Evolutionary conservation across 2,888 invertebrate species (phyloP).

Genomic region (Julus scanicus): DNA sequence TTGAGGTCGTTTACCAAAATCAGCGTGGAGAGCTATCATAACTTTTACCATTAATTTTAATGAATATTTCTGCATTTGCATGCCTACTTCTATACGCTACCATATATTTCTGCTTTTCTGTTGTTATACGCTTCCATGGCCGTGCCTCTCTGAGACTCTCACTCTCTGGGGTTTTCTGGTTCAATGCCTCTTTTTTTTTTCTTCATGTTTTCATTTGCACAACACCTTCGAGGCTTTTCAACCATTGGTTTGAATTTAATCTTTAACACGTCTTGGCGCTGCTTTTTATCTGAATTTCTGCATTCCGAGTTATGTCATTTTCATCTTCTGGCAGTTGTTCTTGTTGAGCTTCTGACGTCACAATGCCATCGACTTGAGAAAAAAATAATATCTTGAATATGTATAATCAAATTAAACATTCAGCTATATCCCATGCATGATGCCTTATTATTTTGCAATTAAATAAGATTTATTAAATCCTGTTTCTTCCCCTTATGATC

Average conservation of each 20-base stretch:
- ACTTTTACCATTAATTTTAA: conserved; percentile 40
- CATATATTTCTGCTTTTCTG: background rate
- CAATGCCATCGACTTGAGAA: background rate
- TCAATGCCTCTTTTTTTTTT: conserved; percentile 48
- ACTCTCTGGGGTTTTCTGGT: conserved; percentile 39
- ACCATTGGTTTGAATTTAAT: background rate
- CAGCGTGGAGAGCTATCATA: background rate
- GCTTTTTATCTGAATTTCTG: background rate
- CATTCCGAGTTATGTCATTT: conserved; percentile 10
- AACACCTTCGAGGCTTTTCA: conserved; percentile 32
- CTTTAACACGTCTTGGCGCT: no score
- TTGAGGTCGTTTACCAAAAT: conserved; percentile 31
- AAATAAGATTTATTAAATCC: conserved; percentile 28
- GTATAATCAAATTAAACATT: background rate
- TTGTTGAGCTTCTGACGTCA: background rate
- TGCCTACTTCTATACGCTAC: background rate
- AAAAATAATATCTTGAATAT: conserved; percentile 1
- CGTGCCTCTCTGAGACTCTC: background rate
- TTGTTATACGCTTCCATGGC: background rate
- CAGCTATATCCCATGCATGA: no score
- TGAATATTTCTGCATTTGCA: conserved; percentile 29
- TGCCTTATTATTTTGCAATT: conserved; percentile 23
- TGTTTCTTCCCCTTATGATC: background rate
- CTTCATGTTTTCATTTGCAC: conserved; percentile 44
- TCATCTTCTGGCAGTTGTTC: background rate